Base-by-base conservation (phyloP, 2,888 invertebrate species). In the Synanthedon andrenaeformis region DNA sequence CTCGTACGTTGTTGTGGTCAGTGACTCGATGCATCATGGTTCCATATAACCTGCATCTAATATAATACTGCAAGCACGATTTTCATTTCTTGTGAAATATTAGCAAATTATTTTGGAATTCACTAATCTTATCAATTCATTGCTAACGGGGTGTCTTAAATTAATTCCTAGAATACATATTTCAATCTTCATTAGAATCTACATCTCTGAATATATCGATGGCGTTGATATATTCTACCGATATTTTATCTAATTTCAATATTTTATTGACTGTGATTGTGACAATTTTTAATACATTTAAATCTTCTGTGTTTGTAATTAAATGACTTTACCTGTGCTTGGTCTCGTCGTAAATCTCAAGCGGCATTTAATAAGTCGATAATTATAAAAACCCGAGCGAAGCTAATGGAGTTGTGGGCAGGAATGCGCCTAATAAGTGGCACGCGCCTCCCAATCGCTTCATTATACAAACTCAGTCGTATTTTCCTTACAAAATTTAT, bases 1-100 rank as follows among this genome's bases (percentile, higher is more conserved):
- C 81, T 79, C 75, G 76, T 78, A 76, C 74, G 77, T 75, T 74
- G 76, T 66, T 77, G 77, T 85, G 84, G 85, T 84, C 86, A 83
- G 73, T 82, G 83, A 79, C 82, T 82, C 69, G 70, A 65, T 69
- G 73, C 70, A 65, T 63, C 65, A 64, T 67, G 72, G 70, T 64
- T 65, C 74, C 69, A 67, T 63, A 56, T 56, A 58, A 59, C 58
- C 62, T 52, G 19, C 53, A 42, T 51, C 53, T 51, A 62, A 66
- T 64, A 69, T 72, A 66, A 70, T 74, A 72, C 49, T 17, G 6
- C 12, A 45, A 45, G n/a, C 45, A 45, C 45, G 45, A 45, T 45
- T 45, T 45, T 45, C 45, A 45, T 45, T 35, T 10, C 10, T 35
- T 35, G 35, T 45, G 45, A 45, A 45, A 13, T 45, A 13, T 45